Evolutionary conservation across 2,113 vertebrate species (phyloP).

Genomic region (Perca flavescens): DNA sequence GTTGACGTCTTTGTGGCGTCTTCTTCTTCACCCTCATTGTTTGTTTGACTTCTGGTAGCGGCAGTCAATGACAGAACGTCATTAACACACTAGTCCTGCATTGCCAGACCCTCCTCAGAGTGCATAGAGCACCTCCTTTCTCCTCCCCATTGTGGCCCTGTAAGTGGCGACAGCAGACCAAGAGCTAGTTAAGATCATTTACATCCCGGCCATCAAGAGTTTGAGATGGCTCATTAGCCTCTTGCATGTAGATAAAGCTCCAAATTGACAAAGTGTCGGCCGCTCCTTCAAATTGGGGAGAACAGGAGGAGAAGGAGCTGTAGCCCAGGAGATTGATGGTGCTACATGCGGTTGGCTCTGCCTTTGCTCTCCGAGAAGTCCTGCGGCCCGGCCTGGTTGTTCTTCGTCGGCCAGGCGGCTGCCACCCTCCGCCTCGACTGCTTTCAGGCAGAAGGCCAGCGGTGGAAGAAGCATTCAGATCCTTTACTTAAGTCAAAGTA

Average conservation of each 20-base stretch:
- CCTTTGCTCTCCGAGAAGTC: slow-evolving; percentile 17
- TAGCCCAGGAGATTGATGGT: slow-evolving; percentile 78
- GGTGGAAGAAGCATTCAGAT: too few species aligned
- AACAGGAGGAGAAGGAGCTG: slow-evolving; percentile 43
- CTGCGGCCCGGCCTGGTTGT: not conserved
- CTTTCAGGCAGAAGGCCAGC: slow-evolving; percentile 85
- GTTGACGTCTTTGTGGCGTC: too few species aligned
- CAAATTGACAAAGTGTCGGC: slow-evolving; percentile 82
- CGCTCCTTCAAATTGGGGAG: slow-evolving; percentile 63
- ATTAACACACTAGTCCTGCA: too few species aligned
- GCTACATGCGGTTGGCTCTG: slow-evolving; percentile 71
- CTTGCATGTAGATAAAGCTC: slow-evolving; percentile 69
- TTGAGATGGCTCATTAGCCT: slow-evolving; percentile 68
- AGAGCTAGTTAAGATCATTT: slow-evolving; percentile 67
- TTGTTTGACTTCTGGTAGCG: too few species aligned
- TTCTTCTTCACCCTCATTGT: too few species aligned
- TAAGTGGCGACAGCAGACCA: slow-evolving; percentile 43
- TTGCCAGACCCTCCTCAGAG: too few species aligned
- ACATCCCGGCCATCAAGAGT: slow-evolving; percentile 61
- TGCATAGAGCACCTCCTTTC: not conserved
- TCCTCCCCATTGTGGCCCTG: not conserved
- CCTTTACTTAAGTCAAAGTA: too few species aligned
- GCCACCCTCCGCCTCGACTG: slow-evolving; percentile 52
- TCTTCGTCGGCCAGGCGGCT: not conserved
- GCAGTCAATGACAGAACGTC: too few species aligned